Evolutionary conservation across 2,888 invertebrate genomes (phyloP).

Genomic region (Sesia apiformis): DNA sequence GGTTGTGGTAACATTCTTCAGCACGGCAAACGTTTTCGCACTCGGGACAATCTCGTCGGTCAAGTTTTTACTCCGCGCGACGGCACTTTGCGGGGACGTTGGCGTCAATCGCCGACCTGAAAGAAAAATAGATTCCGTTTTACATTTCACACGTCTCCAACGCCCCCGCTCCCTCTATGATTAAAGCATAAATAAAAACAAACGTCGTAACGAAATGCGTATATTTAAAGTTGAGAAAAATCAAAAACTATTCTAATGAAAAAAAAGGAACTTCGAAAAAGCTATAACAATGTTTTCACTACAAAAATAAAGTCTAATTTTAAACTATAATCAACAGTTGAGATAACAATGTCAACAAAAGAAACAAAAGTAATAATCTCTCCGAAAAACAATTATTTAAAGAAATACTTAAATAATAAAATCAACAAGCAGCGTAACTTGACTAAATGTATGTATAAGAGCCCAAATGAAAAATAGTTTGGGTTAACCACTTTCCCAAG

Average conservation of each 20-base stretch:
- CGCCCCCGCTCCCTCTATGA: neutral
- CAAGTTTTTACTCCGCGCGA: slow-evolving; percentile 56
- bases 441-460: too few species aligned
- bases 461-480: too few species aligned
- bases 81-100: slow-evolving; percentile 39
- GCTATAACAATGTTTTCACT: slow-evolving; percentile 3
- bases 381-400: too few species aligned
- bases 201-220: slow-evolving; percentile 2
- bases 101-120: slow-evolving; percentile 41
- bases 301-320: too few species aligned
- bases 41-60: slow-evolving; percentile 32
- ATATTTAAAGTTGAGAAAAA: slow-evolving; percentile 11
- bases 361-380: too few species aligned
- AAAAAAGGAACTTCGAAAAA: slow-evolving; percentile 2
- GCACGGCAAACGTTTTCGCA: slow-evolving; percentile 48
- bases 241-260: slow-evolving; percentile 2
- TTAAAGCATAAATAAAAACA: slow-evolving; percentile 5
- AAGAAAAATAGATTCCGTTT: slow-evolving; percentile 8
- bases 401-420: too few species aligned
- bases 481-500: too few species aligned
- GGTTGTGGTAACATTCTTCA: slow-evolving; percentile 45
- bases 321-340: too few species aligned
- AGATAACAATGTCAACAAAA: too few species aligned
- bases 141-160: too few species aligned
- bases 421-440: too few species aligned